phyloP scores from a whole-genome alignment of 1,140 invertebrate species.

The Megathymus violae region DNA sequence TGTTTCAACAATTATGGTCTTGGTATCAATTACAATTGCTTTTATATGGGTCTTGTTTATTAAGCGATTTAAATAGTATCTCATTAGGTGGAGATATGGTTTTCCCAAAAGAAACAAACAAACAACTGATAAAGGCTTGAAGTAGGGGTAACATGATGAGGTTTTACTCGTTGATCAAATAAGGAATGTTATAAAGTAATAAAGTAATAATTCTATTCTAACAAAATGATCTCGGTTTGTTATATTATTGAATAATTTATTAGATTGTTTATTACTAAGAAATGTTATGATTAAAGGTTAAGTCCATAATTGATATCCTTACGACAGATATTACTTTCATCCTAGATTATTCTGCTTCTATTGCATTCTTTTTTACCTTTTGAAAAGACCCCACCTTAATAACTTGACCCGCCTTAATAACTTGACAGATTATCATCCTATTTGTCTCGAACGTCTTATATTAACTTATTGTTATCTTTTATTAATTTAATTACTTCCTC shows the following conservation, averaged over 20 bases:
- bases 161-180: slow-evolving; percentile 15
- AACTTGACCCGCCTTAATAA: no score
- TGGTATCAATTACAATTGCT: slow-evolving; percentile 39
- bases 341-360: no score
- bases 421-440: no score
- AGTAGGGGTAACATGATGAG: slow-evolving; percentile 13
- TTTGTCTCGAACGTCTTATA: no score
- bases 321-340: no score
- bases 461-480: no score
- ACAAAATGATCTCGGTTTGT: not conserved
- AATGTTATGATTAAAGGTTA: not conserved
- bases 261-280: not conserved
- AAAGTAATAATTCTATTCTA: not conserved
- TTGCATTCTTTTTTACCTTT: no score
- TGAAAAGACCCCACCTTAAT: no score
- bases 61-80: slow-evolving; percentile 51
- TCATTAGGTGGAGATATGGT: slow-evolving; percentile 53
- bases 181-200: slow-evolving; percentile 12
- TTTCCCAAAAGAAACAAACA: slow-evolving; percentile 61
- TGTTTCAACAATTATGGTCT: slow-evolving; percentile 39
- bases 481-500: no score
- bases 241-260: not conserved
- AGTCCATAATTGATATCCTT: no score
- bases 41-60: slow-evolving; percentile 61
- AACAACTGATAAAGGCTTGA: slow-evolving; percentile 25